A percentile compares a stretch with the other conserved stretches of the same genome.
phyloP scores from a whole-genome alignment of 2,888 invertebrate species.

The Amphipoea oculea region DNA sequence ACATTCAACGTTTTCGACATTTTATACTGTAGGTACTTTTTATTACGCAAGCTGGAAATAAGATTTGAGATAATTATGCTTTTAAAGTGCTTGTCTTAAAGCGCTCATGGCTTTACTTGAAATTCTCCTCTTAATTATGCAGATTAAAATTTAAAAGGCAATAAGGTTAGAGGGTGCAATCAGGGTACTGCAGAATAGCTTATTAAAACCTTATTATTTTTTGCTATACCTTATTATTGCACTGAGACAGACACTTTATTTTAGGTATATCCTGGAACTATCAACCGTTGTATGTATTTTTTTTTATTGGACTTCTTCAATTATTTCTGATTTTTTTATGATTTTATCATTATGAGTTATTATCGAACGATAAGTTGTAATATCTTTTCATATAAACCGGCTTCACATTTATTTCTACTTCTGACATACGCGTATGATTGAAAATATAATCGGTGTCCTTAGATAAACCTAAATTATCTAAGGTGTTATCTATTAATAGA shows the following conservation, averaged over 20 bases:
- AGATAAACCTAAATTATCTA: background rate
- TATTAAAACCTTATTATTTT: background rate
- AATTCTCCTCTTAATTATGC: background rate
- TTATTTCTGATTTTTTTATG: background rate
- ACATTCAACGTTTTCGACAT: background rate
- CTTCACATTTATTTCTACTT: background rate
- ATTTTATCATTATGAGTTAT: too few species aligned
- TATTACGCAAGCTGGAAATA: background rate
- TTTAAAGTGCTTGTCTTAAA: background rate
- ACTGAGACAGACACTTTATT: background rate
- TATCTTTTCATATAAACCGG: background rate
- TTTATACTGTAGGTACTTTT: background rate
- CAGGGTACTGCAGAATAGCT: background rate
- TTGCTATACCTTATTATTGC: background rate
- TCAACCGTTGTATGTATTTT: background rate
- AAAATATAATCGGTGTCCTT: background rate
- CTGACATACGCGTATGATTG: background rate
- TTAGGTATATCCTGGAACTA: background rate
- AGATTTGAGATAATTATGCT: too few species aligned
- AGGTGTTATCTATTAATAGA: background rate
- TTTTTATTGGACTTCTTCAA: background rate
- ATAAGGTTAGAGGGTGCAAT: background rate
- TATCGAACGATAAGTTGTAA: background rate
- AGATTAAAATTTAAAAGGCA: background rate
- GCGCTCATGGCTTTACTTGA: background rate